Evolutionary conservation across 2,113 vertebrate genomes (phyloP), one percentile per base, ranked within the genome.

Genomic region (Embiotoca jacksoni): DNA sequence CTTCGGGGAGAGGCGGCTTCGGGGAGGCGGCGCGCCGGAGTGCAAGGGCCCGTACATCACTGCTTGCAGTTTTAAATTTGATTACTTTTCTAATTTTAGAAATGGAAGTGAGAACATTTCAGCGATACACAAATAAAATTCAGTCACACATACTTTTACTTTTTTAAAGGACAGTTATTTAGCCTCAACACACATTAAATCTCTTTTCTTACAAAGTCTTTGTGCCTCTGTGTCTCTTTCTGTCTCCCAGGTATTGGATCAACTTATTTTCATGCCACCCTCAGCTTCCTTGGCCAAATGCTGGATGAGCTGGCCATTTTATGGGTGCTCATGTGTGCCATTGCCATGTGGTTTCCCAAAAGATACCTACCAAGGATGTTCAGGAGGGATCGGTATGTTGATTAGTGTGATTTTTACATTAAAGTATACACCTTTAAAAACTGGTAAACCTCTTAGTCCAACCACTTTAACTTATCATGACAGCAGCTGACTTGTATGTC

Each of bases 201-300:
- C 11, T 50, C 16, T 16, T 50, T 50, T 50, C 16, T 50, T 5
- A 52, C 49, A 52, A 52, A 52, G n/a, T 44, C 41, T 36, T n/a
- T 70, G 15, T 36, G 14, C 46, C 5, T 55, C 23, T 49, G 2
- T 14, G 30, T 84, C 14, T 89, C 78, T 10, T 61, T 79, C 81
- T 32, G 69, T 80, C 65, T 55, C 13, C 1, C 90, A 99, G 98
- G 98, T 79, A 99, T 99, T 60, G 98, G 98, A 49, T 99, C 98
- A 0, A 97, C 97, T 47, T 99, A 99, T 87, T 99, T 99, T 82
- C 98, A 99, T 0, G 98, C 98, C 62, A 99, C 98, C 0, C 96
- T 99, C 77, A 99, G 98, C 91, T 99, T 99, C 91, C 92, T 99
- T 53, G 98, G 98, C 50, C 98, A 99, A 92, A 99, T 99, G 97